Evolutionary conservation across 2,888 invertebrate genomes (phyloP), one percentile per base, ranked within the genome.

Genomic region (Mythimna loreyi): DNA sequence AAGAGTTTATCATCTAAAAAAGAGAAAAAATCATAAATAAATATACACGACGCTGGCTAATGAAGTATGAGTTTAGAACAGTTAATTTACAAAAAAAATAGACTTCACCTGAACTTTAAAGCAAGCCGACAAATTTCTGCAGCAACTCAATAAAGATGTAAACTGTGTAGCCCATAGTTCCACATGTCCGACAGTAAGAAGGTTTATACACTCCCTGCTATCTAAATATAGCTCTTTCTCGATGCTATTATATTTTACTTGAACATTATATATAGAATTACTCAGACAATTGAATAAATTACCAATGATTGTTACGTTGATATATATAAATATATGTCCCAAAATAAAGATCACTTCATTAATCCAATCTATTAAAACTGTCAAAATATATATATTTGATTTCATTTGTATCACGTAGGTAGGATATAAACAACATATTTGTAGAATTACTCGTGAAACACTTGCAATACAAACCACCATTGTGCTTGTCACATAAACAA

Each of bases 101-200:
- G n/a, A n/a, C n/a, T n/a, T n/a, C n/a, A n/a, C n/a, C n/a, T n/a
- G n/a, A n/a, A n/a, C n/a, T n/a, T n/a, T n/a, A n/a, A n/a, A n/a
- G n/a, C n/a, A n/a, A n/a, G n/a, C n/a, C n/a, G n/a, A 66, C 3
- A 77, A 19, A 9, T 57, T 55, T 23, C 58, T 71, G 21, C 60
- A 63, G 40, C 80, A 74, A n/a, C 21, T 67, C 19, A 67, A 23
- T 21, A 80, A n/a, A n/a, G n/a, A n/a, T n/a, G n/a, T n/a, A n/a
- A n/a, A 80, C 6, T 69, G 25, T 45, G 9, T 8, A 30, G 36
- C 55, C 60, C 60, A 58, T 7, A 36, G 7, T 9, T 76, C 49
- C 4, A 75, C 43, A 58, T 65, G 23, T 33, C 61, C 43, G 7
- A 4, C 6, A 7, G 33, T 6, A 33, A 33, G 33, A 33, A 33